Evolutionary conservation across 1,140 invertebrate species (phyloP), one percentile per base, ranked within the genome.

Genomic region (Drosophila paulistorum): DNA sequence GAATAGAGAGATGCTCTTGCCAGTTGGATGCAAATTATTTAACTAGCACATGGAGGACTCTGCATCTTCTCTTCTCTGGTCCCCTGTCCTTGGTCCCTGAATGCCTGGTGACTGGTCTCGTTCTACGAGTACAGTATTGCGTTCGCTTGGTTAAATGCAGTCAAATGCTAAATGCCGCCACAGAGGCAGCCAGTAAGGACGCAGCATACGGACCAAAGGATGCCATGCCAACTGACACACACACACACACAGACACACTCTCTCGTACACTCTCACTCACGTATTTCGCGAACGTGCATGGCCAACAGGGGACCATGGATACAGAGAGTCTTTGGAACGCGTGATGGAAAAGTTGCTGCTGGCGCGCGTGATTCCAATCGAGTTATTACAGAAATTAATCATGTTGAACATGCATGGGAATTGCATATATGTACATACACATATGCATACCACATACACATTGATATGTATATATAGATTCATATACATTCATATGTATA

Each of bases 321-420:
- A 74, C 66, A 67, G 17, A 45, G 65, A 79, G 78, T 72, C 70
- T 70, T 82, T 75, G 80, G 76, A 81, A 89, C 84, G 77, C 74
- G 74, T 89, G 84, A 89, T 89, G 84, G 80, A 89, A 89, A 89
- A 85, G 84, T 84, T 89, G 84, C 80, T 84, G 81, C 70, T 89
- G 84, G 84, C 85, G 84, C 85, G 84, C 85, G 84, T 89, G 85
- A 89, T 89, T 89, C 84, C 84, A 89, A 89, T 89, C 84, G 84
- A 89, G 84, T 89, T 89, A 89, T 89, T 89, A 89, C 84, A 89
- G 77, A 89, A 89, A 89, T 89, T 89, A 89, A 89, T 89, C 84
- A 89, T 89, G 84, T 89, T 89, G 80, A 89, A 89, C 85, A 89
- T 89, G 84, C 67, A 79, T 74, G 74, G 74, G 77, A 79, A 79